Evolutionary conservation across 2,888 invertebrate genomes (phyloP).

Genomic region (Synergus gifuensis): DNA sequence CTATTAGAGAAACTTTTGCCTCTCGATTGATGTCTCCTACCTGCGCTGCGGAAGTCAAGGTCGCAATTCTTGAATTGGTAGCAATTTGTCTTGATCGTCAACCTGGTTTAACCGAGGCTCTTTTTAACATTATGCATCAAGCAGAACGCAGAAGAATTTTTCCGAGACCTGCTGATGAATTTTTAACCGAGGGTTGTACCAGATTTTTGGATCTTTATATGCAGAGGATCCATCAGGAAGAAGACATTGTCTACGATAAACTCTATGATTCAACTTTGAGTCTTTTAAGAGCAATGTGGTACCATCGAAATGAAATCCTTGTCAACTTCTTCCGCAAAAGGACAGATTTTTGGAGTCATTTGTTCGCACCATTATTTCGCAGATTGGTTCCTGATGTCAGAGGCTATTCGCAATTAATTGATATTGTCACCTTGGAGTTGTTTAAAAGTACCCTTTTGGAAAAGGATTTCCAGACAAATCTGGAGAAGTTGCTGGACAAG

Average conservation of each 20-base stretch:
- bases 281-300: constrained; percentile 76
- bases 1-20: constrained; percentile 81
- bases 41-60: constrained; percentile 77
- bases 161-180: constrained; percentile 73
- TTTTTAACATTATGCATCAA: constrained; percentile 76
- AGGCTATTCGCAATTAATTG: constrained; percentile 74
- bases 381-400: constrained; percentile 66
- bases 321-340: constrained; percentile 75
- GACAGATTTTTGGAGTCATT: constrained; percentile 74
- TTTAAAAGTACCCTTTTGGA: constrained; percentile 72
- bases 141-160: constrained; percentile 74
- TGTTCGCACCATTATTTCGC: constrained; percentile 73
- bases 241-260: constrained; percentile 71
- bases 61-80: constrained; percentile 77
- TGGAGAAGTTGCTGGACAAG: constrained; percentile 71
- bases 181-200: constrained; percentile 74
- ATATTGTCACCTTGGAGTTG: constrained; percentile 74
- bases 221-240: constrained; percentile 69
- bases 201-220: constrained; percentile 73
- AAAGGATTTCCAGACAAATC: constrained; percentile 68
- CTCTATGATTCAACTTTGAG: constrained; percentile 75
- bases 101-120: constrained; percentile 77
- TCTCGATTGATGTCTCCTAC: constrained; percentile 79
- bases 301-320: constrained; percentile 74
- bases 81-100: constrained; percentile 77